Evolutionary conservation across 2,113 vertebrate genomes (phyloP).

Genomic region (Pelecanoides urinatrix): DNA sequence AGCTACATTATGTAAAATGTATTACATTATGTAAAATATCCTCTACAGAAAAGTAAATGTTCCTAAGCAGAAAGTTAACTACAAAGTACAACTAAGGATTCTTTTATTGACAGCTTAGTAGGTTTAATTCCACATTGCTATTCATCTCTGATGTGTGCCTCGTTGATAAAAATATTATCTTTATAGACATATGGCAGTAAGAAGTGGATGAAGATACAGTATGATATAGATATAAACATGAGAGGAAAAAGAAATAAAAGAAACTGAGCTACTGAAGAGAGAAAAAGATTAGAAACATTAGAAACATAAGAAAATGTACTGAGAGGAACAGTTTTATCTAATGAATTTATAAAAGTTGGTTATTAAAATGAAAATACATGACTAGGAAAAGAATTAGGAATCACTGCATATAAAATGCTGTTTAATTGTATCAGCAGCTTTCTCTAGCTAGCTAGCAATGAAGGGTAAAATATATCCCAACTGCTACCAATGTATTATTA

Average conservation of each 20-base stretch:
- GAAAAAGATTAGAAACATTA: background rate
- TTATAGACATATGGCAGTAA: background rate
- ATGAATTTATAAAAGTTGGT: background rate
- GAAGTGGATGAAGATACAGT: background rate
- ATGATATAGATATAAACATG: background rate
- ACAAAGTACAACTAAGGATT: background rate
- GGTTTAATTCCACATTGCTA: background rate
- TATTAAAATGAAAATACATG: background rate
- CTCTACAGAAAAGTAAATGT: background rate
- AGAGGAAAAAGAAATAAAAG: background rate
- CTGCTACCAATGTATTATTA: background rate
- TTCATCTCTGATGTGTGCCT: background rate
- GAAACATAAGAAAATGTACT: background rate
- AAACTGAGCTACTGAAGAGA: background rate
- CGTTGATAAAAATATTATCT: background rate
- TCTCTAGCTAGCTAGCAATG: background rate
- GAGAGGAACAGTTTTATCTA: background rate
- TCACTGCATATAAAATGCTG: background rate
- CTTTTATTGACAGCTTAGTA: background rate
- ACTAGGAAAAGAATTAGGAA: background rate
- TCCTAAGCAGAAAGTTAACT: background rate
- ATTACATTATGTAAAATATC: background rate
- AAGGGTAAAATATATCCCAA: background rate
- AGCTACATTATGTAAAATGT: background rate
- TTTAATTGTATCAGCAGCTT: background rate